Evolutionary conservation across 1,140 invertebrate genomes (phyloP), one percentile per base, ranked within the genome.

Genomic region (Pogonomyrmex californicus): DNA sequence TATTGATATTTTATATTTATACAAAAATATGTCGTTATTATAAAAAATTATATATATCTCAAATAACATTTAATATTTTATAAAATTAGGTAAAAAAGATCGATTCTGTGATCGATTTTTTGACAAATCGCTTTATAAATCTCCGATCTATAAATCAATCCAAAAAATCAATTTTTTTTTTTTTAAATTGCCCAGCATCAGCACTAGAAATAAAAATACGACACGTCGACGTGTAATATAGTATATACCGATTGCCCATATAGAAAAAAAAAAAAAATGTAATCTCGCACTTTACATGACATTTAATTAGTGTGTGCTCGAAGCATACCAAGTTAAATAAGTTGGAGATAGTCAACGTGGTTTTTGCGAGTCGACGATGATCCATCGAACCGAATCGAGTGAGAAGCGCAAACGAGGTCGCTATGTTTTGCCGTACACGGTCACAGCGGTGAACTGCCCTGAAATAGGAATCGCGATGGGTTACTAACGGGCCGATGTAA

Each of bases 401-500:
- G 54, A 60, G 66, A 73, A 60, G 51, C 44, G 54, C 23, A 75
- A 83, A 83, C 44, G 79, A 49, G 68, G 10, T 62, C 54, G n/a
- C 47, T 56, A 41, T 36, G 63, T 81, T 81, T 81, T 56, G 77
- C 30, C n/a, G 9, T 54, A 38, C 49, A 36, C 41, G 76, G 23
- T 81, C 47, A n/a, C 58, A 23, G 58, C 58, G 63, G 23, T 70
- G n/a, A 82, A 47, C 30, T 56, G 79, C 38, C 10, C 12, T 14
- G 56, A 60, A 83, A 62, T 38, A 38, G 79, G 3, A 83, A 83
- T 83, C 41, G 38, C 41, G 44, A 36, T 41, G 6, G 10, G 4
- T 38, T 56, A 54, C 36, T 23, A 56, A 38, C 33, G 38, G 54
- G 23, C 23, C 51, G 66, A 14, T 10, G 54, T 60, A 60, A 62